Conservation (phyloP, 2,888 invertebrate species). For the Allolobophora icterica region DNA sequence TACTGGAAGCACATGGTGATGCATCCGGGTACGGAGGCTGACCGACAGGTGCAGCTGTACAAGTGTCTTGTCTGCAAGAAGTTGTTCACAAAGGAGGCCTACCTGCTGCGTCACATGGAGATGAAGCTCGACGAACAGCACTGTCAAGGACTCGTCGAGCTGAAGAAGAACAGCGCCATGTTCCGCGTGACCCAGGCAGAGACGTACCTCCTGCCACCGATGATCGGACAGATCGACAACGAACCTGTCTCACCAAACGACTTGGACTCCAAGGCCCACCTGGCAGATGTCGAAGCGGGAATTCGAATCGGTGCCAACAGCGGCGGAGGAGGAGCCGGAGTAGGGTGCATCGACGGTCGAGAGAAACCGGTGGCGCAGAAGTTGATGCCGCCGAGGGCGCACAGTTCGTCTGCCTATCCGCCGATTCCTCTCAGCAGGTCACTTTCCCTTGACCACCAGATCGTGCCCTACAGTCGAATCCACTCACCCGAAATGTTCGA, state of each 20-base stretch:
- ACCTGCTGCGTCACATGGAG: slow-evolving; percentile 48
- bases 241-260: background rate
- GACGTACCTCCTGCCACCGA: slow-evolving; percentile 18
- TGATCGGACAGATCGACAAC: slow-evolving; percentile 20
- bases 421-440: background rate
- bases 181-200: slow-evolving; percentile 18
- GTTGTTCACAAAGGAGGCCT: slow-evolving; percentile 48
- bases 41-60: slow-evolving; percentile 39
- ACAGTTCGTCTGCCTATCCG: slow-evolving; percentile 25
- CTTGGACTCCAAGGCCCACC: background rate
- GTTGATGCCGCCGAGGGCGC: background rate
- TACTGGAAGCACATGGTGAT: slow-evolving; percentile 47
- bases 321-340: background rate
- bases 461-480: slow-evolving; percentile 12
- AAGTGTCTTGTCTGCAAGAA: slow-evolving; percentile 47
- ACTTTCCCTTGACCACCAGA: slow-evolving; percentile 11
- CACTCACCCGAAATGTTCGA: slow-evolving; percentile 9
- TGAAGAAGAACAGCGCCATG: slow-evolving; percentile 25
- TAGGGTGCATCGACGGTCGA: background rate
- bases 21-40: slow-evolving; percentile 40
- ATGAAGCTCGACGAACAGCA: slow-evolving; percentile 48
- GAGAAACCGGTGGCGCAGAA: background rate
- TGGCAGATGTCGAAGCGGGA: background rate
- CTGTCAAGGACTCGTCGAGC: slow-evolving; percentile 38
- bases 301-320: background rate